Conservation (phyloP, 2,113 vertebrate genomes). For the Emydocephalus ijimae region DNA sequence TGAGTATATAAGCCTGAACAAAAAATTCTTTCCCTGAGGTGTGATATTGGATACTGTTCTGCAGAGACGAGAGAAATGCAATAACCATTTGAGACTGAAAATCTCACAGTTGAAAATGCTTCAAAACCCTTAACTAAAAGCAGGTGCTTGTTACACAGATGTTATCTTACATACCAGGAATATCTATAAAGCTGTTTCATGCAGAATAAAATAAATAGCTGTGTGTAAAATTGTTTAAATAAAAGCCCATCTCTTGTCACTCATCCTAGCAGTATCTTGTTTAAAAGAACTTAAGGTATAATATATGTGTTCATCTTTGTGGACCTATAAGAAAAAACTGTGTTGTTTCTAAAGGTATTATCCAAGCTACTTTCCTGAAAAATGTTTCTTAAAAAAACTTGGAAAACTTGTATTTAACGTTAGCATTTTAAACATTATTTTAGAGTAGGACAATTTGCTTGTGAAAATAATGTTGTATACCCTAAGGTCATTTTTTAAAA, state of each 20-base stretch:
- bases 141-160: conserved; percentile 68
- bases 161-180: conserved; percentile 66
- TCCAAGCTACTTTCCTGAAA: neutral
- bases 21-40: conserved; percentile 42
- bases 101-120: conserved; percentile 57
- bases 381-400: neutral
- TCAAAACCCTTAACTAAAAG: conserved; percentile 64
- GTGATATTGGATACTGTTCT: conserved; percentile 53
- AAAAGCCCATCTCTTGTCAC: conserved; percentile 49
- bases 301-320: neutral
- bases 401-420: neutral
- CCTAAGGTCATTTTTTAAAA: neutral
- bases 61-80: conserved; percentile 62
- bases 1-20: conserved; percentile 29
- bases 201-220: conserved; percentile 64
- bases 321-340: neutral
- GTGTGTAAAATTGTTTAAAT: neutral
- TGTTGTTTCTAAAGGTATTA: neutral
- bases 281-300: neutral
- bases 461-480: neutral
- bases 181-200: conserved; percentile 63
- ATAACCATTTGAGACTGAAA: conserved; percentile 51
- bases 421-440: neutral
- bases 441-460: neutral
- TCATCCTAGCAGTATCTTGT: conserved; percentile 30